Conservation (phyloP, 2,797 vertebrate genomes). For the Macrochelys suwanniensis region DNA sequence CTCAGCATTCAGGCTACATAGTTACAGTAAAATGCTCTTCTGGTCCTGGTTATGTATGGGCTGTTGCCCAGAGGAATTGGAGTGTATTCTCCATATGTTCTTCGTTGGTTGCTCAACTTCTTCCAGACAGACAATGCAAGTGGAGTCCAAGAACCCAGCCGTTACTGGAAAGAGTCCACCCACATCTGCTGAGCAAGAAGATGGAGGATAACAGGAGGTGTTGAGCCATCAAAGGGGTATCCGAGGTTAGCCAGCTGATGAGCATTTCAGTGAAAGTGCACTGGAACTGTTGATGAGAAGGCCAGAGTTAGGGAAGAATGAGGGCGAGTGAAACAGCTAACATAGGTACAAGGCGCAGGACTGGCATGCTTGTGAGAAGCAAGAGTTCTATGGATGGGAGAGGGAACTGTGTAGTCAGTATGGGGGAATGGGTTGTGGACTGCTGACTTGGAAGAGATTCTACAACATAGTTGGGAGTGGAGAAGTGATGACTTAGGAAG, state of each 20-base stretch:
- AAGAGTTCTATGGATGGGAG: not conserved
- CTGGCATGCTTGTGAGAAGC: not conserved
- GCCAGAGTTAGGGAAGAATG: not conserved
- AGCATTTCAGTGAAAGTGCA: not conserved
- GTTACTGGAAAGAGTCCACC: not conserved
- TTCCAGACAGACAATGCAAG: not conserved
- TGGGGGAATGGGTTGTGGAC: not conserved
- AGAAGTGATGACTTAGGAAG: not conserved
- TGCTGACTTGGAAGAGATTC: not conserved
- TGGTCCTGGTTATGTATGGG: not conserved
- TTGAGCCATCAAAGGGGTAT: constrained; percentile 15
- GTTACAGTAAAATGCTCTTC: not conserved
- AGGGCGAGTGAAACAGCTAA: not conserved
- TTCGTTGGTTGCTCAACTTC: not conserved
- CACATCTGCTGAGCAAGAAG: not conserved
- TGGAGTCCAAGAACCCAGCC: not conserved
- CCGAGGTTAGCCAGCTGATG: not conserved
- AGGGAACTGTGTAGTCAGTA: not conserved
- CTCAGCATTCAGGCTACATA: not conserved
- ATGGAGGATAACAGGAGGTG: not conserved
- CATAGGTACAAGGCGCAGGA: not conserved
- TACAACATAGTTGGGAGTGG: not conserved
- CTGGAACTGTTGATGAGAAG: constrained; percentile 1
- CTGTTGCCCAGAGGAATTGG: not conserved
- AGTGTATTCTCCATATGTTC: not conserved